Conservation (phyloP, 2,888 invertebrate genomes). For the Phrixothrix hirtus region DNA sequence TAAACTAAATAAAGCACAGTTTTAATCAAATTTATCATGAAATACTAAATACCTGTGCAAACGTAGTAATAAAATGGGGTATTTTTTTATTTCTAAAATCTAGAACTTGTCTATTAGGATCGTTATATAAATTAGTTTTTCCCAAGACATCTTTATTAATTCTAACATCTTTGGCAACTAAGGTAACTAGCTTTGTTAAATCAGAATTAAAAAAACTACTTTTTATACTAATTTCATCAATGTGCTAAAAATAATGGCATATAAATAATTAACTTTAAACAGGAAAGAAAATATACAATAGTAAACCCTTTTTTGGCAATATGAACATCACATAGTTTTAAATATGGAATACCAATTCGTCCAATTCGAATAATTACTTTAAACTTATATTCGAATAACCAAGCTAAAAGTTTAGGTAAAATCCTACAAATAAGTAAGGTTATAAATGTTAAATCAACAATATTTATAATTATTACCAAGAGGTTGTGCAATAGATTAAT, state of each 20-base stretch:
- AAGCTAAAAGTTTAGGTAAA: conserved; percentile 75
- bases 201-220: conserved; percentile 89
- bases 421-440: conserved; percentile 61
- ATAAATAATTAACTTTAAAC: too few relatives aligned
- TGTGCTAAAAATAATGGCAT: conserved; percentile 68
- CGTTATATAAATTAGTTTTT: conserved; percentile 6
- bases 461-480: conserved; percentile 41
- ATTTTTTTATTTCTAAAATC: conserved; percentile 77
- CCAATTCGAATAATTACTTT: conserved; percentile 80
- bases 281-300: conserved; percentile 43
- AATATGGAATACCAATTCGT: conserved; percentile 78
- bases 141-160: conserved; percentile 72
- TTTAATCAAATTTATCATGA: too few relatives aligned
- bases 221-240: conserved; percentile 81
- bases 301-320: conserved; percentile 72
- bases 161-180: conserved; percentile 79
- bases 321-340: conserved; percentile 78
- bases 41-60: conserved; percentile 71
- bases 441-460: neutral
- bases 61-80: conserved; percentile 77
- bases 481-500: conserved; percentile 63
- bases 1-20: conserved; percentile 73
- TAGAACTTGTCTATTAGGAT: conserved; percentile 47
- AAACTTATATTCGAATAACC: conserved; percentile 79
- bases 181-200: conserved; percentile 80